phyloP scores from a whole-genome alignment of 2,113 vertebrate species.

The Aptenodytes forsteri region DNA sequence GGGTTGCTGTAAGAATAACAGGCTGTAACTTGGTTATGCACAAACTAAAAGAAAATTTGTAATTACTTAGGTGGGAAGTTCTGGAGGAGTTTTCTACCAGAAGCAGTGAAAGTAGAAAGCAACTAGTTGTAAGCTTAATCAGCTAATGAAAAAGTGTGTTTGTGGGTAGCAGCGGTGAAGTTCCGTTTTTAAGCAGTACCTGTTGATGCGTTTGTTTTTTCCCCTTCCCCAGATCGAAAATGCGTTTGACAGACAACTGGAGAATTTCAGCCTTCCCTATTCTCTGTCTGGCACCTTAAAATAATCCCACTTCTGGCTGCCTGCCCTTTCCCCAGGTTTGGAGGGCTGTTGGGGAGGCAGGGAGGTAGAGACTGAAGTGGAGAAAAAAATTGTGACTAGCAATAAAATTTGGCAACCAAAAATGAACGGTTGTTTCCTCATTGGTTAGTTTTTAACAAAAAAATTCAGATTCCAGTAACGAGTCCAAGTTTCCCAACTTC shows the following conservation, averaged over 20 bases:
- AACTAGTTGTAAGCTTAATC: background rate
- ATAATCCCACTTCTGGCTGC: background rate
- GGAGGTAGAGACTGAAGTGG: background rate
- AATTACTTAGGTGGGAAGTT: background rate
- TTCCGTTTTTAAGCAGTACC: background rate
- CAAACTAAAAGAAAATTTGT: background rate
- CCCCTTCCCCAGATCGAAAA: background rate
- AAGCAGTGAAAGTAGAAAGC: background rate
- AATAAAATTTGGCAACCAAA: background rate
- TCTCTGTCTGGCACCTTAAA: background rate
- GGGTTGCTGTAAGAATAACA: background rate
- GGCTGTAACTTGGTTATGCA: background rate
- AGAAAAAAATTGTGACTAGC: background rate
- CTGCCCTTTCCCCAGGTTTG: background rate
- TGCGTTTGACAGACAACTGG: background rate
- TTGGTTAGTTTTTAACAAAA: background rate
- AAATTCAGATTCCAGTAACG: background rate
- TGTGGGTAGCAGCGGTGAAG: background rate
- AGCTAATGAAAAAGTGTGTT: background rate
- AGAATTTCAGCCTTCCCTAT: background rate
- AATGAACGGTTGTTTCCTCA: background rate
- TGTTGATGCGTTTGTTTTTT: background rate
- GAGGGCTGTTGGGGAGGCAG: background rate
- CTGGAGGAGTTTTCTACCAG: background rate
- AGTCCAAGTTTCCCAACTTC: background rate